A percentile compares a stretch with the other conserved stretches of the same genome.
Evolutionary conservation across 2,888 invertebrate species (phyloP).

Genomic region (Acleris laterana): DNA sequence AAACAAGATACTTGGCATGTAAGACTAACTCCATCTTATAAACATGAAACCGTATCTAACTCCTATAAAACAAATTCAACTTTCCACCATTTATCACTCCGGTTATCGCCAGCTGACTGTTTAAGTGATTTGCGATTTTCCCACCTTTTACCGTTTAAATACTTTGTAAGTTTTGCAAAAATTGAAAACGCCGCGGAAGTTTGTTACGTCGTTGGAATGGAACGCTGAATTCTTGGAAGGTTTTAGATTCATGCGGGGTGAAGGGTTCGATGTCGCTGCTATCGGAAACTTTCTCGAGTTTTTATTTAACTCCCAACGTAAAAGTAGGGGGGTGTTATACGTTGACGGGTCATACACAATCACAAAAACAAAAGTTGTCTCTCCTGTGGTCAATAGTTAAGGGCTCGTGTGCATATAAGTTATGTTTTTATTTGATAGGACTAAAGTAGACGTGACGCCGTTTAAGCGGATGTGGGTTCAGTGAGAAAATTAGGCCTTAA

Average conservation of each 20-base stretch:
- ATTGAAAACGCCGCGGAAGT: background rate
- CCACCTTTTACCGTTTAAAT: constrained; percentile 5
- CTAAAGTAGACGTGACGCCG: too few species aligned
- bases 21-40: background rate
- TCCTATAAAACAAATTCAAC: constrained; percentile 1
- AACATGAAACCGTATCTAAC: background rate
- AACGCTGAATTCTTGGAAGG: background rate
- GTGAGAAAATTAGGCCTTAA: too few species aligned
- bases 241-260: background rate
- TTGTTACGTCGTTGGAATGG: background rate
- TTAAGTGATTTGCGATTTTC: constrained; percentile 16
- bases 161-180: constrained; percentile 8
- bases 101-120: background rate
- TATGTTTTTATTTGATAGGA: too few species aligned
- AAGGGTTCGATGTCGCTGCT: background rate
- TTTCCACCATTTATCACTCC: constrained; percentile 5
- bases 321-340: too few species aligned
- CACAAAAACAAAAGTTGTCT: too few species aligned
- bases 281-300: background rate
- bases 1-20: too few species aligned
- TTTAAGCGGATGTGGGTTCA: too few species aligned
- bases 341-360: too few species aligned
- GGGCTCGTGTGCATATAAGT: too few species aligned
- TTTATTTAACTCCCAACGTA: too few species aligned
- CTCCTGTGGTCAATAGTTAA: too few species aligned